phyloP scores from a whole-genome alignment of 2,113 vertebrate species.

The Antigone vipio region DNA sequence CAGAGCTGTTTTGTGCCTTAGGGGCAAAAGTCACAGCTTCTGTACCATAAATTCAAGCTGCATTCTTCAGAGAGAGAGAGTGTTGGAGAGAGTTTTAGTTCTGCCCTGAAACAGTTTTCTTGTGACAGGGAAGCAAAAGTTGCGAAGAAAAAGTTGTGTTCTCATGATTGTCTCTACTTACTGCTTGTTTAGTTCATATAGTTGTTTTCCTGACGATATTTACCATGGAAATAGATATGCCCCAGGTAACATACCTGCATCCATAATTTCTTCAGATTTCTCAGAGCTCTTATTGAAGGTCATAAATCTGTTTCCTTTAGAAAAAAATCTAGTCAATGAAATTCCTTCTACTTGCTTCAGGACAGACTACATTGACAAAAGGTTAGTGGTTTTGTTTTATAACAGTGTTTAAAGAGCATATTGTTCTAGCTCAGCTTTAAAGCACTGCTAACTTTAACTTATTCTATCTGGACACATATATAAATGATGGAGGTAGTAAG shows the following conservation, averaged over 20 bases:
- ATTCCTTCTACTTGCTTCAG: neutral
- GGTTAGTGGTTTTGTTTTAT: neutral
- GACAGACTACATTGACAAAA: neutral
- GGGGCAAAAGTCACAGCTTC: slow-evolving; percentile 19
- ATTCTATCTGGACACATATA: neutral
- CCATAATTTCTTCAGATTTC: neutral
- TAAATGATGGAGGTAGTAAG: neutral
- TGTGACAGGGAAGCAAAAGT: neutral
- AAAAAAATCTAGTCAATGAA: neutral
- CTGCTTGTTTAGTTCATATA: neutral
- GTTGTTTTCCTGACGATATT: neutral
- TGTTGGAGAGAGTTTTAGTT: neutral
- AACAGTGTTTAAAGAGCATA: neutral
- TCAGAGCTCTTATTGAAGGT: neutral
- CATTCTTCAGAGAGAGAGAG: neutral
- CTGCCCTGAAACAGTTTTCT: neutral
- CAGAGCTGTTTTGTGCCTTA: slow-evolving; percentile 33
- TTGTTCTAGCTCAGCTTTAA: neutral
- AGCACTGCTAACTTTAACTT: neutral
- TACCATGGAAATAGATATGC: neutral
- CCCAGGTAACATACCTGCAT: neutral
- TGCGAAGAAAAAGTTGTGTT: neutral
- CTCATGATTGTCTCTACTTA: neutral
- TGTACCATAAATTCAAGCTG: slow-evolving; percentile 23
- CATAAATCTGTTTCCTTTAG: neutral